Evolutionary conservation across 2,113 vertebrate species (phyloP), one percentile per base, ranked within the genome.

Genomic region (Phaethon lepturus): DNA sequence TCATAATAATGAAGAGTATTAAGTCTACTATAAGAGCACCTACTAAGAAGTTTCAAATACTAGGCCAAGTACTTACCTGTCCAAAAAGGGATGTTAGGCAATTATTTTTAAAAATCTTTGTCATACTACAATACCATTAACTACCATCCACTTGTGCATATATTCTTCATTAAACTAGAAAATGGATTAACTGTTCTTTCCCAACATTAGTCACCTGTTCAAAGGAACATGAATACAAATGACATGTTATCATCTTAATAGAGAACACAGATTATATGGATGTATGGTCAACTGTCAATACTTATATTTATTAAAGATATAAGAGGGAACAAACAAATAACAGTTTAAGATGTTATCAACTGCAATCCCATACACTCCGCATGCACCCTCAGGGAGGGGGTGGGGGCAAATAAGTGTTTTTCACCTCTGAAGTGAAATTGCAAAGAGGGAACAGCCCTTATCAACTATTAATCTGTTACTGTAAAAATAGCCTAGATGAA

Each of bases 371-470:
- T 58, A 17, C 3, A 28, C 33, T 85, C 28, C 44, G 72, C 8
- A 33, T 0, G 3, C 9, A 35, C 5, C 20, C n/a, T 13, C 3
- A 7, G 3, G 24, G 5, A 8, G 6, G 3, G 19, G 9, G 22
- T 9, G 18, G 11, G 15, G 20, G 2, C 18, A 16, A 44, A 47
- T 8, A 28, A 26, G 7, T 17, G 13, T 64, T 50, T 50, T 40
- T 38, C 38, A 38, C 10, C 5, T 13, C 47, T 20, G 33, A 44
- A 4, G 22, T 87, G 44, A 76, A 83, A 83, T 62, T 53, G 62
- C 20, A 74, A 56, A 56, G 17, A 56, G 19, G 3, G 11, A 91
- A 29, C 5, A 38, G 33, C 24, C 33, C 13, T 71, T 44, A 72
- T 9, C 20, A 63, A 26, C 17, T 56, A 44, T 44, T 75, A 67